A percentile compares a stretch with the other conserved stretches of the same genome.
phyloP scores from a whole-genome alignment of 2,113 vertebrate species.

The Lepus timidus region DNA sequence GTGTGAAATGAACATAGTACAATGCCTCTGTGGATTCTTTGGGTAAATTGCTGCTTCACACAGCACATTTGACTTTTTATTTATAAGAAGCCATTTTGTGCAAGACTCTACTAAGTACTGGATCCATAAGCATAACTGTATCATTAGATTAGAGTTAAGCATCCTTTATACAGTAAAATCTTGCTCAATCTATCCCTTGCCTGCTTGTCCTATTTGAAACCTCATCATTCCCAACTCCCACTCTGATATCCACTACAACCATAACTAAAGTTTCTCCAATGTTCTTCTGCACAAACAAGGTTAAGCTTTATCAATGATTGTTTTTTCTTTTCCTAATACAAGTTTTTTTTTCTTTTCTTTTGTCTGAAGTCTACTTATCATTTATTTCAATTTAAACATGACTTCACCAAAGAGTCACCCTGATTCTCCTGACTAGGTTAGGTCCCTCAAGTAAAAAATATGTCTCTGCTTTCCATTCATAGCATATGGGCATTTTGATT shows the following conservation, averaged over 20 bases:
- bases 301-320: background rate
- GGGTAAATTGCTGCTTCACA: background rate
- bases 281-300: background rate
- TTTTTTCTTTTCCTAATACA: background rate
- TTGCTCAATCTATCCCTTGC: background rate
- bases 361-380: background rate
- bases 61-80: background rate
- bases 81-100: background rate
- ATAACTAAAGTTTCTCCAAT: background rate
- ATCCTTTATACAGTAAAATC: background rate
- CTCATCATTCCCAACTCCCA: background rate
- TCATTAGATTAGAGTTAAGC: background rate
- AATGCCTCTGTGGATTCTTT: background rate
- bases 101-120: background rate
- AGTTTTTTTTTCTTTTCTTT: background rate
- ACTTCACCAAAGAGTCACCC: background rate
- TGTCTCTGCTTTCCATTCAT: background rate
- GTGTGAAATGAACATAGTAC: background rate
- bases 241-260: background rate
- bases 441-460: background rate
- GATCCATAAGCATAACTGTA: background rate
- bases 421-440: background rate
- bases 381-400: background rate
- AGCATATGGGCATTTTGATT: background rate
- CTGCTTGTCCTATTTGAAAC: background rate